These are phyloP conservation scores for Otolemur garnettii DNA, from an alignment of 2,113 vertebrate species.

Conservation along the genomic window DNA sequence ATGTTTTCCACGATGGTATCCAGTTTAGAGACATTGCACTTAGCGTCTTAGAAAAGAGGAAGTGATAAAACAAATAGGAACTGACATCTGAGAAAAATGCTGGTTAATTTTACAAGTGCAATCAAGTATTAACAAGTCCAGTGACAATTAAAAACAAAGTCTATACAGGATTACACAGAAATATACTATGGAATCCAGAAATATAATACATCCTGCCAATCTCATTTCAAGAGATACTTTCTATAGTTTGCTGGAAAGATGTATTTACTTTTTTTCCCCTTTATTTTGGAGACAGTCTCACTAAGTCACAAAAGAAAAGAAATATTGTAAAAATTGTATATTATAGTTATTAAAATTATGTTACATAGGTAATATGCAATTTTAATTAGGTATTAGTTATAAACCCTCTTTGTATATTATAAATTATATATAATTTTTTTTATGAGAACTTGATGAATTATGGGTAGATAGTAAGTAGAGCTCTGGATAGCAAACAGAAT, in stretches of 20 bases:
- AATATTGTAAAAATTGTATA: too few relatives aligned
- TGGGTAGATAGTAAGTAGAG: neutral
- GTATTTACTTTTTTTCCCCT: neutral
- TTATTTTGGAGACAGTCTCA: too few relatives aligned
- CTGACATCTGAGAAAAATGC: neutral
- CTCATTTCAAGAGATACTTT: neutral
- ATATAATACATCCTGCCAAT: neutral
- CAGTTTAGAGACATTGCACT: neutral
- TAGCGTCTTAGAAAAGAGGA: conserved; percentile 54
- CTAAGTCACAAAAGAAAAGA: neutral
- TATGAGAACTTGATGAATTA: neutral
- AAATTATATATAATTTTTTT: neutral
- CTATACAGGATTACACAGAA: neutral
- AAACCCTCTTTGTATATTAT: neutral
- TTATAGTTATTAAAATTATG: neutral
- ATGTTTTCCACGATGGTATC: conserved; percentile 50
- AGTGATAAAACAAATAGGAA: neutral
- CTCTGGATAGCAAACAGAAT: conserved; percentile 37
- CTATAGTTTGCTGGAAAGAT: neutral
- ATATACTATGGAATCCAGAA: neutral
- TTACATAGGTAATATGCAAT: neutral
- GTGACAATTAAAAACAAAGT: neutral
- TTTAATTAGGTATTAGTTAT: neutral
- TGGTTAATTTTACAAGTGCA: neutral
- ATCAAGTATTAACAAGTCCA: neutral